Evolutionary conservation across 1,140 invertebrate genomes (phyloP).

Genomic region (Drosophila tsacasi): DNA sequence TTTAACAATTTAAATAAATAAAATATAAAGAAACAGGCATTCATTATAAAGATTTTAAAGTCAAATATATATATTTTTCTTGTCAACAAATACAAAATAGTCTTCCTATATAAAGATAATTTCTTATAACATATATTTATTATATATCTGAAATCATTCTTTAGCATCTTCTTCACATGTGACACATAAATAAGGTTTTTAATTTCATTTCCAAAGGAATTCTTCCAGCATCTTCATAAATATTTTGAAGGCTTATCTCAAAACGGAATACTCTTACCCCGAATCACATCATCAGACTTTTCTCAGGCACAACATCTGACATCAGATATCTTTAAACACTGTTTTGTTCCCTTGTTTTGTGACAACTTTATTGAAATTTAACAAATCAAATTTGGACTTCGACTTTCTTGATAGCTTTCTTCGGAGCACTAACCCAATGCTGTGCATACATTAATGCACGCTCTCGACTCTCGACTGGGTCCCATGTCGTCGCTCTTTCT

Average conservation of each 20-base stretch:
- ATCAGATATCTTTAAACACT: constrained; percentile 42
- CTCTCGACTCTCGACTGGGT: constrained; percentile 11
- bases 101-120: not conserved
- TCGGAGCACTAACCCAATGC: constrained; percentile 15
- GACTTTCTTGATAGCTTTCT: constrained; percentile 19
- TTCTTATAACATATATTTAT: not conserved
- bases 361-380: constrained; percentile 41
- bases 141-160: not conserved
- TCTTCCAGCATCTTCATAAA: constrained; percentile 3
- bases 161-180: not conserved
- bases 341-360: constrained; percentile 32
- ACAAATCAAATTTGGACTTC: constrained; percentile 31
- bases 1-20: not conserved
- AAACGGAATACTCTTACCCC: not conserved
- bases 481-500: constrained; percentile 20
- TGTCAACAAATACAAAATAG: not conserved
- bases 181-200: not conserved
- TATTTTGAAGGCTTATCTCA: not conserved
- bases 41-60: not conserved
- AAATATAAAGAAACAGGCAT: not conserved
- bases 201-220: not conserved
- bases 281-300: not conserved
- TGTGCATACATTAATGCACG: constrained; percentile 29
- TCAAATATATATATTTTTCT: not conserved
- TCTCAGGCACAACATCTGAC: not conserved